Evolutionary conservation across 2,113 vertebrate genomes (phyloP), one percentile per base, ranked within the genome.

Genomic region (Trichomycterus rosablanca): DNA sequence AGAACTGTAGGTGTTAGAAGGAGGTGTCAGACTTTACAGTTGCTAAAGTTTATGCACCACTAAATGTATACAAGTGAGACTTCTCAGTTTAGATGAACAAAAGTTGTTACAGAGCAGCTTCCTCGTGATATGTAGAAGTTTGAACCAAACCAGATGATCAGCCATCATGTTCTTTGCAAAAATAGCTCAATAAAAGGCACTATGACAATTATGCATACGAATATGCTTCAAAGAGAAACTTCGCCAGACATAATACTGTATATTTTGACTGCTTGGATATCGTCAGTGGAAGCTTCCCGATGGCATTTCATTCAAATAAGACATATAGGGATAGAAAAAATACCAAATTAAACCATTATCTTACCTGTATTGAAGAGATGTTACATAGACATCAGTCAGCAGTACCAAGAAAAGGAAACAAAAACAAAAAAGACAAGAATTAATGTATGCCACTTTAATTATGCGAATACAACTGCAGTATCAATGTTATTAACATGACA

Each of bases 351-450:
- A 35, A 23, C 2, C 3, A 7, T 34, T 43, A 15, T 61, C 63
- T 71, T 71, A 71, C 63, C 69, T 71, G 40, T 51, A 5, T 58
- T 2, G 9, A 10, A 19, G 28, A 15, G 44, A 15, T 28, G 7
- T 55, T 34, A n/a, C 23, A 40, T n/a, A 16, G 39, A 54, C 26
- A 34, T 28, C 22, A 1, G 35, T 12, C 55, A 59, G 28, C 51
- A 8, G 43, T 14, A 57, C 66, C 53, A 1, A 43, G 28, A 22
- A 39, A 55, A 23, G 64, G 3, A 68, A 3, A 32, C 11, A 43
- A 24, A 5, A 49, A 15, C 53, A n/a, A 60, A 12, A 20, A 22
- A 43, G n/a, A n/a, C n/a, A n/a, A n/a, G n/a, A n/a, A n/a, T n/a
- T n/a, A n/a, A n/a, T n/a, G n/a, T n/a, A n/a, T n/a, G n/a, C n/a